Percentiles rank a stretch among this genome's conserved stretches.
phyloP scores from a whole-genome alignment of 1,140 invertebrate species.

The Drosophila ficusphila region DNA sequence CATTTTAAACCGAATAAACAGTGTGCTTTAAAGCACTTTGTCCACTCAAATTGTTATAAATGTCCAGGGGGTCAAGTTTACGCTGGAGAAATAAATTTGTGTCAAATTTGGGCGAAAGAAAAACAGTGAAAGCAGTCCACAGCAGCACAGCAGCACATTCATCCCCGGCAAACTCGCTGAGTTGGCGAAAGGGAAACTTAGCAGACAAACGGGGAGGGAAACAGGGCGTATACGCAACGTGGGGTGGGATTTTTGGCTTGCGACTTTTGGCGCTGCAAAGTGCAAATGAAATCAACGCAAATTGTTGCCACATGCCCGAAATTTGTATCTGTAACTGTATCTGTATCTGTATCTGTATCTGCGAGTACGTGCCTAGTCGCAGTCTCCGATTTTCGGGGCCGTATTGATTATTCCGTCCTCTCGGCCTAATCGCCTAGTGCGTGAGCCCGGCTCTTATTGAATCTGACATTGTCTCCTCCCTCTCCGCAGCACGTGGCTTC shows the following conservation, averaged over 20 bases:
- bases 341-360: slow-evolving; percentile 62
- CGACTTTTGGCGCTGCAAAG: slow-evolving; percentile 51
- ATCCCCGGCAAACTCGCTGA: slow-evolving; percentile 25
- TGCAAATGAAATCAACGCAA: slow-evolving; percentile 80
- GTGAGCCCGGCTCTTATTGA: slow-evolving; percentile 53
- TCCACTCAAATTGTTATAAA: slow-evolving; percentile 26
- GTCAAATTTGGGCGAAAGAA: slow-evolving; percentile 27
- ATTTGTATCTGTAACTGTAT: slow-evolving; percentile 60
- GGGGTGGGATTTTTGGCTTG: not conserved
- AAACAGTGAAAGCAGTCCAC: slow-evolving; percentile 34
- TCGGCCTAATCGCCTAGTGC: slow-evolving; percentile 48
- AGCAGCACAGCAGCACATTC: slow-evolving; percentile 11
- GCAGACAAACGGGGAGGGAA: slow-evolving; percentile 32
- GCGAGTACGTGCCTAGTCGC: slow-evolving; percentile 51
- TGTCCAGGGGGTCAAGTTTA: slow-evolving; percentile 39
- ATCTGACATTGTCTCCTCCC: slow-evolving; percentile 50
- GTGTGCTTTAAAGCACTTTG: not conserved
- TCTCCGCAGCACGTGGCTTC: slow-evolving; percentile 91
- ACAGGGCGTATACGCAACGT: slow-evolving; percentile 62
- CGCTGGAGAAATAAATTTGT: slow-evolving; percentile 39
- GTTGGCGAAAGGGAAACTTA: slow-evolving; percentile 57
- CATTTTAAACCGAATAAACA: not conserved
- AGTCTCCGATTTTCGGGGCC: slow-evolving; percentile 10
- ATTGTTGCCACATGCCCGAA: slow-evolving; percentile 72
- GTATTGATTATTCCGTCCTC: slow-evolving; percentile 65